Base-by-base conservation (phyloP, 1,140 invertebrate species). In the Doryteuthis pealeii region DNA sequence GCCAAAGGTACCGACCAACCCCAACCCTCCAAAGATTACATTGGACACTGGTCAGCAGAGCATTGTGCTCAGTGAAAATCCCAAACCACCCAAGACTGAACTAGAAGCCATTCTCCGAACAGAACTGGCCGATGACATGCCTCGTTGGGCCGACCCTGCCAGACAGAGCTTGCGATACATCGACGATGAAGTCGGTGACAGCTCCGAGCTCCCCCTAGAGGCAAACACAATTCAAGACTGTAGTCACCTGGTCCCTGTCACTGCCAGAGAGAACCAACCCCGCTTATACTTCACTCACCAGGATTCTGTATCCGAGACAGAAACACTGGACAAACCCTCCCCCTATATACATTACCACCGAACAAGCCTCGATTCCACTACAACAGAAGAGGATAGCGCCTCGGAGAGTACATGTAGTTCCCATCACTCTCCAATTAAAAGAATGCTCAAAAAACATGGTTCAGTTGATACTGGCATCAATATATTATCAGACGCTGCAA, bases 91-190 rank as follows among this genome's bases (percentile, higher is more conserved):
- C n/a, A 74, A 58, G 49, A 49, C 49, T 45, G 30, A 54, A 26
- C 30, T 54, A 58, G 43, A 32, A 58, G 30, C 15, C 58, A 45
- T 54, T 32, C 49, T n/a, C 67, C 58, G 72, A 74, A 43, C 74
- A 68, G 33, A 70, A 18, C 15, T 31, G 28, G 74, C 75, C 35
- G 73, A 62, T 30, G 74, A 71, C 58, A 76, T 78, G n/a, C 82
- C 78, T 54, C 81, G 86, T n/a, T 89, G 87, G 86, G 85, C 84
- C 6, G 86, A 85, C 74, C 83, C 83, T 35, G 84, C 86, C 40
- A 76, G 81, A 75, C 78, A 82, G 45, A 82, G 88, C 67, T 80
- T 88, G 32, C 87, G 87, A 69, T 89, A 83, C 74, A 88, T 89
- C 70, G 88, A 89, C 74, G 88, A 90, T 54, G 87, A 87, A 40